Evolutionary conservation across 35 echinoderm and acorn worm species (phyloP).

Genomic region (Ophioderma brevispina): DNA sequence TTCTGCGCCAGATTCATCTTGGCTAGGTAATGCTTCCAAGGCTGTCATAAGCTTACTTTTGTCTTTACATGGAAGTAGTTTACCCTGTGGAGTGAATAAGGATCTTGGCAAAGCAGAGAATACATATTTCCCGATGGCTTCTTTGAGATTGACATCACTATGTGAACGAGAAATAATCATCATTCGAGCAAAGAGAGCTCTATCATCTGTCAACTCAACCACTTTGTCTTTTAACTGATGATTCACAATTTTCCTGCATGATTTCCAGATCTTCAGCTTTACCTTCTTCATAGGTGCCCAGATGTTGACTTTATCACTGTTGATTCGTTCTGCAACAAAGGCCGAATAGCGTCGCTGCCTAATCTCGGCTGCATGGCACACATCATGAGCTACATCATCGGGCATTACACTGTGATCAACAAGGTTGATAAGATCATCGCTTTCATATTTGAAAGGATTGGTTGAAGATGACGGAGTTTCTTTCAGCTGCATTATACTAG

Average conservation of each 20-base stretch:
- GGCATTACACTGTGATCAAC: neutral
- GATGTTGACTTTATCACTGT: neutral
- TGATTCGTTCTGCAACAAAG: neutral
- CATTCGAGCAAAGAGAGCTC: conserved; percentile 25
- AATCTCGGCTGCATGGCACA: neutral
- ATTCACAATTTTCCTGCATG: neutral
- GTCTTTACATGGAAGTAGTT: conserved; percentile 12
- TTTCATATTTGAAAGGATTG: neutral
- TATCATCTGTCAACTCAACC: too few species aligned
- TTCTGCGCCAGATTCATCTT: neutral
- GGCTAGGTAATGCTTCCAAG: neutral
- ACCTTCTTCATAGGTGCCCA: neutral
- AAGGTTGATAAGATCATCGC: neutral
- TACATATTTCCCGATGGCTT: conserved; percentile 39
- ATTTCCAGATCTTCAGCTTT: neutral
- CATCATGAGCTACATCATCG: neutral
- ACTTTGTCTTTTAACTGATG: neutral
- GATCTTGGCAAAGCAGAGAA: neutral
- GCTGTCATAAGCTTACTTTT: conserved; percentile 18
- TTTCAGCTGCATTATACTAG: neutral
- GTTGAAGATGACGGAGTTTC: neutral
- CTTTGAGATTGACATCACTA: conserved; percentile 21
- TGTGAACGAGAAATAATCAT: conserved; percentile 11
- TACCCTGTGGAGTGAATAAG: conserved; percentile 11
- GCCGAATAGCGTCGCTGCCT: neutral